These are phyloP conservation scores for Lichenostomus cassidix DNA, from an alignment of 2,113 vertebrate genomes.

Conservation along the genomic window DNA sequence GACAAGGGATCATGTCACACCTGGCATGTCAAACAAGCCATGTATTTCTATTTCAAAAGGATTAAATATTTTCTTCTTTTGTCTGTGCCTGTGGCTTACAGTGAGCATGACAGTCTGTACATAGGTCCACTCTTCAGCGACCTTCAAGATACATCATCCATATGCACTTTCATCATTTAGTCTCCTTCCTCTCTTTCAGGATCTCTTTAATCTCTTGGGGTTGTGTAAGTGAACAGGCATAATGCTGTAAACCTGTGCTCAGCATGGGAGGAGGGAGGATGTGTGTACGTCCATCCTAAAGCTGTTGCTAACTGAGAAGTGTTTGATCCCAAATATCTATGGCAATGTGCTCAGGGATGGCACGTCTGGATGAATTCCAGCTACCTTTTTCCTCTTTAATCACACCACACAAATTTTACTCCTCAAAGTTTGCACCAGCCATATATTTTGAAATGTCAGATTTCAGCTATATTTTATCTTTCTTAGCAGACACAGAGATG, in stretches of 20 bases:
- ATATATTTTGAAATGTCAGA: background rate
- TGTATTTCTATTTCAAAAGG: background rate
- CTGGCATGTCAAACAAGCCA: background rate
- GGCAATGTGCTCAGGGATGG: background rate
- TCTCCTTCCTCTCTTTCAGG: background rate
- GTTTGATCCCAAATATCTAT: background rate
- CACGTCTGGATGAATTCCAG: background rate
- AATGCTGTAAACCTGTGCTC: background rate
- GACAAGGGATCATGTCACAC: background rate
- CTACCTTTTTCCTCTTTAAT: background rate
- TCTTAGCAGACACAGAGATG: background rate
- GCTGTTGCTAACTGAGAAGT: background rate
- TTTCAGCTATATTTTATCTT: background rate
- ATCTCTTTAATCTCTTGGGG: background rate
- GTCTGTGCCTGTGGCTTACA: background rate
- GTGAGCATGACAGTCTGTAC: background rate
- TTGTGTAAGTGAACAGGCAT: background rate
- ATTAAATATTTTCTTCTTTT: background rate
- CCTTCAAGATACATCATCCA: background rate
- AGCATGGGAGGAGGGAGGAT: background rate
- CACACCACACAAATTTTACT: background rate
- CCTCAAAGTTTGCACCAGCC: background rate
- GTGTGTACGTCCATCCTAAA: background rate
- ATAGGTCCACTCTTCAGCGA: background rate
- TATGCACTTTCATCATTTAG: background rate